Percentiles rank a stretch among this genome's conserved stretches.
phyloP scores from a whole-genome alignment of 1,140 invertebrate genomes.

The Nephotettix cincticeps region DNA sequence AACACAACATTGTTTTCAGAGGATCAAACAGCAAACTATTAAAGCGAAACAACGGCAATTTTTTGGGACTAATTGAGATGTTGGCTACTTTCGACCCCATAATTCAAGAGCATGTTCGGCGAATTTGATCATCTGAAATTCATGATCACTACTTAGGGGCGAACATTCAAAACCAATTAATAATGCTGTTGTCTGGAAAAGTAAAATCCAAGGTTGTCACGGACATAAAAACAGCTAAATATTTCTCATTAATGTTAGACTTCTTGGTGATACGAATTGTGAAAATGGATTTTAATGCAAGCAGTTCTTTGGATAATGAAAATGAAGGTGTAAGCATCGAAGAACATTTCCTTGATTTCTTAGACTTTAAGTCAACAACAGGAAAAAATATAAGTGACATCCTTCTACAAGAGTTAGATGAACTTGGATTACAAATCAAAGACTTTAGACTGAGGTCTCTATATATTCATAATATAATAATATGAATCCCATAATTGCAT shows the following conservation, averaged over 20 bases:
- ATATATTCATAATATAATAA: too few relatives aligned
- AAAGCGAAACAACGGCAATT: conserved; percentile 40
- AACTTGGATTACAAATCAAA: conserved; percentile 32
- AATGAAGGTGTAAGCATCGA: conserved; percentile 4
- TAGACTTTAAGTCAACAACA: conserved; percentile 13
- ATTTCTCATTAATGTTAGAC: conserved; percentile 42
- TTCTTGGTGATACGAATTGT: conserved; percentile 29
- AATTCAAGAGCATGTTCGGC: conserved; percentile 36
- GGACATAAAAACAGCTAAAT: conserved; percentile 34
- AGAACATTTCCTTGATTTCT: conserved; percentile 7
- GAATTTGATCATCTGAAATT: conserved; percentile 11
- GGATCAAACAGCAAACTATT: conserved; percentile 34
- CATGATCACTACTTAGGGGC: not conserved
- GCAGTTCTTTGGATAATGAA: not conserved
- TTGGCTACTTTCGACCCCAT: conserved; percentile 41
- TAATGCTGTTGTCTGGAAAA: not conserved
- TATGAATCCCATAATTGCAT: too few relatives aligned
- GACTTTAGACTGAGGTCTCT: too few relatives aligned
- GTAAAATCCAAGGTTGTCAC: conserved; percentile 1
- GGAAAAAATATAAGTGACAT: conserved; percentile 21
- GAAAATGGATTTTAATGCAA: not conserved
- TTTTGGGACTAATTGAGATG: conserved; percentile 40
- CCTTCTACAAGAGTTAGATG: conserved; percentile 32
- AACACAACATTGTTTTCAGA: conserved; percentile 39
- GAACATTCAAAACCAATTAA: conserved; percentile 12